A percentile compares a stretch with the other conserved stretches of the same genome.
Conservation (phyloP, 2,113 vertebrate species). For the Sturnus vulgaris region DNA sequence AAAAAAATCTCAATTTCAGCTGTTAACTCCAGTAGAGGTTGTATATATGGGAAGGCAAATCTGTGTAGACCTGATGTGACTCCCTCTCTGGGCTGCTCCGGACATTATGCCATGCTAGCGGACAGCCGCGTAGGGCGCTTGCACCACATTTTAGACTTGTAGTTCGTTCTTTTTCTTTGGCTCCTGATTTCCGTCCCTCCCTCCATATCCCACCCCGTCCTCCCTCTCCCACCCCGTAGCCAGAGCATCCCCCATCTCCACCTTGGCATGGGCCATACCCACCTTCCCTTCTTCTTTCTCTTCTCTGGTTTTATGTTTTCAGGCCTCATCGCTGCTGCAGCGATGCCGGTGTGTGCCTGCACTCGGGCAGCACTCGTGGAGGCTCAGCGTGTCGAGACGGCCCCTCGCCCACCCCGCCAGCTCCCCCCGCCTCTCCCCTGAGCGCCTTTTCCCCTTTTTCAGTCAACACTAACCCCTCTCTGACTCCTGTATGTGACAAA, state of each 20-base stretch:
- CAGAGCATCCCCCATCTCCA: constrained; percentile 47
- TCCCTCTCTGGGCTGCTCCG: constrained; percentile 72
- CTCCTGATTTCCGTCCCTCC: constrained; percentile 58
- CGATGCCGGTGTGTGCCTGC: not conserved
- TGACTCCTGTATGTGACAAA: constrained; percentile 66
- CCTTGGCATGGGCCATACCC: constrained; percentile 48
- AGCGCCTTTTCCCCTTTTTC: constrained; percentile 26
- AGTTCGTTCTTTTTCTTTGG: constrained; percentile 66
- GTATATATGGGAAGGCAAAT: constrained; percentile 73
- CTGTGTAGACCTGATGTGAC: constrained; percentile 73
- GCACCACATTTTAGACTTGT: constrained; percentile 71
- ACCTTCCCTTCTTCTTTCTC: constrained; percentile 56
- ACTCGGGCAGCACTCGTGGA: constrained; percentile 1
- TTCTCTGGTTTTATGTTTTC: constrained; percentile 50
- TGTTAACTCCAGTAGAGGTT: constrained; percentile 72
- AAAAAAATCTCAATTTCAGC: constrained; percentile 67
- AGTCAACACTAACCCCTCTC: constrained; percentile 63
- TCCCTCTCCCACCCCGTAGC: constrained; percentile 52
- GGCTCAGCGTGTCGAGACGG: constrained; percentile 32
- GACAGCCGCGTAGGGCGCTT: constrained; percentile 69
- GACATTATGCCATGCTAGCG: constrained; percentile 70
- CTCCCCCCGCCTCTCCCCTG: not conserved
- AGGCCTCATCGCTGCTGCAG: constrained; percentile 32
- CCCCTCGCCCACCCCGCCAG: constrained; percentile 20
- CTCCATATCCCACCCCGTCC: constrained; percentile 26